These are phyloP conservation scores for Gortyna flavago DNA, from an alignment of 2,888 invertebrate species.

Conservation along the genomic window DNA sequence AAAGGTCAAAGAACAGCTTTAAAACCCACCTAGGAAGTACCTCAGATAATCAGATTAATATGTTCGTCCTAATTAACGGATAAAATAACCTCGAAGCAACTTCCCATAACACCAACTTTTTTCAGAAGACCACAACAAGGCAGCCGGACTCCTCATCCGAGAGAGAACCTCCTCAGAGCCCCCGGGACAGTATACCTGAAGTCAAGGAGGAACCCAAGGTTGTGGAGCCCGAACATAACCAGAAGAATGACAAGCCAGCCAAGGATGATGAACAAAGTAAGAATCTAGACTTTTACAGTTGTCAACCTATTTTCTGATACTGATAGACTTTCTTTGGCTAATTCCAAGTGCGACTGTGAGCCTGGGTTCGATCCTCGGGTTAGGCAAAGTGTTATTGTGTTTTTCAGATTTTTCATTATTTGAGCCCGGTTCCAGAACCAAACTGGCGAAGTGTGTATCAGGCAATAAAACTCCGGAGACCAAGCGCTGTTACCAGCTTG, in stretches of 20 bases:
- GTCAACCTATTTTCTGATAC: not conserved
- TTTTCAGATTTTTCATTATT: not conserved
- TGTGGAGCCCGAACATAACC: slow-evolving; percentile 74
- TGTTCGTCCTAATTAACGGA: not conserved
- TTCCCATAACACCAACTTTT: slow-evolving; percentile 47
- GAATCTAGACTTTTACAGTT: not conserved
- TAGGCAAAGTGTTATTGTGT: not conserved
- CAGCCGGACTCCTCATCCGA: slow-evolving; percentile 87
- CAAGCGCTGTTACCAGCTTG: too few species aligned
- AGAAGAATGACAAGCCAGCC: slow-evolving; percentile 83
- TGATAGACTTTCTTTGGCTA: not conserved
- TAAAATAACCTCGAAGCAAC: not conserved
- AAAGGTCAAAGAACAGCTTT: not conserved
- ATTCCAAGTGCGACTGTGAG: too few species aligned
- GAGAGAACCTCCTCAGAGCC: slow-evolving; percentile 77
- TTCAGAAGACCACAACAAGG: slow-evolving; percentile 85
- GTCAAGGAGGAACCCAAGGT: slow-evolving; percentile 81
- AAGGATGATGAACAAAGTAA: slow-evolving; percentile 81
- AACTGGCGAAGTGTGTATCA: not conserved
- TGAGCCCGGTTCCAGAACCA: not conserved
- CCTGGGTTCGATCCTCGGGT: not conserved
- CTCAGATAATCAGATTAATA: not conserved
- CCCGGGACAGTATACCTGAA: slow-evolving; percentile 80
- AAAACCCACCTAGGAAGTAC: not conserved
- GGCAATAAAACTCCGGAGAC: not conserved